A percentile compares a stretch with the other conserved stretches of the same genome.
Conservation (phyloP, 2,113 vertebrate species). For the Meleagris gallopavo region DNA sequence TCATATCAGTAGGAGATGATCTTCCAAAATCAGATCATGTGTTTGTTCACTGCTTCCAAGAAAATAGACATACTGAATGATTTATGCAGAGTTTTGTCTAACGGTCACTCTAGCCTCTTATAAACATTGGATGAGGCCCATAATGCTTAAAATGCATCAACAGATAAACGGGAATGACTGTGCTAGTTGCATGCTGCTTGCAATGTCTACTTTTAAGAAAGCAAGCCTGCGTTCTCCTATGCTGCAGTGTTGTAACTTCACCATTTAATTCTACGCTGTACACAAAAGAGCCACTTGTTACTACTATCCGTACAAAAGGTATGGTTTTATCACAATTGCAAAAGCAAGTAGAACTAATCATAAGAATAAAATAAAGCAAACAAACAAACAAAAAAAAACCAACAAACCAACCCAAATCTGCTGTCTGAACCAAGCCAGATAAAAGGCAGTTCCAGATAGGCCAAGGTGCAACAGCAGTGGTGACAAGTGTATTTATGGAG, state of each 20-base stretch:
- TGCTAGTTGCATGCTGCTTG: background rate
- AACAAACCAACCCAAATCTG: background rate
- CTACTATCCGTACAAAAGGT: background rate
- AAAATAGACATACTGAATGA: background rate
- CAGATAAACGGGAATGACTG: background rate
- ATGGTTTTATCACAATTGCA: background rate
- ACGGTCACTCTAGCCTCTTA: rapidly evolving
- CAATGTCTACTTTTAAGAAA: background rate
- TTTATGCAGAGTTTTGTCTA: background rate
- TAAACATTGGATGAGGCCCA: background rate
- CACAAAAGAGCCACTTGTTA: background rate
- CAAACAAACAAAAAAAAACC: too few species aligned
- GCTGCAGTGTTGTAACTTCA: background rate
- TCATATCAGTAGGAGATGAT: too few species aligned
- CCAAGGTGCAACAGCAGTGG: background rate
- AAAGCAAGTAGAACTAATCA: background rate
- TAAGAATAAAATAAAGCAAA: background rate
- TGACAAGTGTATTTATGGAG: background rate
- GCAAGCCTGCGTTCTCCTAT: background rate
- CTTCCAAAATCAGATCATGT: too few species aligned
- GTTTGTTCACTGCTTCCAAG: background rate
- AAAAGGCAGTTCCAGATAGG: background rate
- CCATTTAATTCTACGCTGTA: background rate
- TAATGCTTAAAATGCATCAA: background rate
- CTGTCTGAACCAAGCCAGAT: background rate